A percentile compares a stretch with the other conserved stretches of the same genome.
Evolutionary conservation across 2,888 invertebrate species (phyloP).

Genomic region (Pandemis cinnamomeana): DNA sequence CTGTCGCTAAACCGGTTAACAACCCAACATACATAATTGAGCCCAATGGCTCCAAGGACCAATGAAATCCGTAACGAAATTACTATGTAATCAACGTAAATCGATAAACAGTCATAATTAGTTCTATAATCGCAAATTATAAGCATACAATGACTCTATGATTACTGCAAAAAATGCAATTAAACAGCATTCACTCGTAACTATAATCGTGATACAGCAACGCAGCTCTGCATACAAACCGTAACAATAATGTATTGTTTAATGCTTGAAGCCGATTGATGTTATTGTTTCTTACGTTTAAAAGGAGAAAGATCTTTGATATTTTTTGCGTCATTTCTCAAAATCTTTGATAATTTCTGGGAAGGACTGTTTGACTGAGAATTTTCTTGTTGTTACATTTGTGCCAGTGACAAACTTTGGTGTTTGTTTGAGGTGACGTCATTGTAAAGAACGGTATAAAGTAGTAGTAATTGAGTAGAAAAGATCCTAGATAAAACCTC

Average conservation of each 20-base stretch:
- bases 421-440: too few species aligned
- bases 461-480: too few species aligned
- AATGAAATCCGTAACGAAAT: conserved; percentile 14
- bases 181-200: neutral
- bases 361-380: too few species aligned
- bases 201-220: neutral
- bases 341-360: too few species aligned
- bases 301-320: too few species aligned
- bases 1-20: too few species aligned
- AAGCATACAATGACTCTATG: conserved; percentile 4
- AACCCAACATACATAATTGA: neutral
- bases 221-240: neutral
- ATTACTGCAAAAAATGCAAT: conserved; percentile 14
- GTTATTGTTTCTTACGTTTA: too few species aligned
- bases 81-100: conserved; percentile 13
- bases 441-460: too few species aligned
- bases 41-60: neutral
- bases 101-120: conserved; percentile 5
- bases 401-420: too few species aligned
- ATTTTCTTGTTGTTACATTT: too few species aligned
- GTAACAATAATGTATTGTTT: neutral
- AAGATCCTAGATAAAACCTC: too few species aligned
- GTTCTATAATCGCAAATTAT: conserved; percentile 1
- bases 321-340: too few species aligned
- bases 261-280: neutral